These are phyloP conservation scores for Leptobrachium ailaonicum DNA, from an alignment of 2,113 vertebrate genomes.

Conservation along the genomic window DNA sequence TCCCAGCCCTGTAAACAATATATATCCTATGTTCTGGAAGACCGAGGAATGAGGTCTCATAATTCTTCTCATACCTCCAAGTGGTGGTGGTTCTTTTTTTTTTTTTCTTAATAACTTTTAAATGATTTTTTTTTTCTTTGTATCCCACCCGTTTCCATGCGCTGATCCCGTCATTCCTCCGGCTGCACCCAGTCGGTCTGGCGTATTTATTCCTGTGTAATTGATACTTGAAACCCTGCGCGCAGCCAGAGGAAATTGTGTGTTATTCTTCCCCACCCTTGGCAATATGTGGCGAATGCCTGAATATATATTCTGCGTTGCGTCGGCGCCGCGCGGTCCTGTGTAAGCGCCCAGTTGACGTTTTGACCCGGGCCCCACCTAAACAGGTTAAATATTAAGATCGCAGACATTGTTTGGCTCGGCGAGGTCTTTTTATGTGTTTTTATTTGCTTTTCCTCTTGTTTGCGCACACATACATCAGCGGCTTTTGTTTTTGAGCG, in stretches of 20 bases:
- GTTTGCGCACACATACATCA: conserved; percentile 3
- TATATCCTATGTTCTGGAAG: too few relatives aligned
- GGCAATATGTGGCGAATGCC: conserved; percentile 34
- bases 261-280: conserved; percentile 40
- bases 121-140: too few relatives aligned
- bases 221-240: conserved; percentile 24
- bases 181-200: conserved; percentile 21
- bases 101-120: too few relatives aligned
- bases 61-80: too few relatives aligned
- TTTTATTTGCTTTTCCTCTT: not conserved
- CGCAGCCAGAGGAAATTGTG: conserved; percentile 31
- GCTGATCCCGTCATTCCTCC: not conserved
- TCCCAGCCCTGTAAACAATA: too few relatives aligned
- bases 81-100: too few relatives aligned
- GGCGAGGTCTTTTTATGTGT: not conserved
- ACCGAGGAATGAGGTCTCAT: too few relatives aligned
- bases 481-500: not conserved
- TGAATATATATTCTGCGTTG: conserved; percentile 14
- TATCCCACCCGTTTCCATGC: too few relatives aligned
- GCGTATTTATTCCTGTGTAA: conserved; percentile 21
- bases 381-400: not conserved
- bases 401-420: not conserved
- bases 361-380: not conserved
- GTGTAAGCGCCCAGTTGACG: not conserved
- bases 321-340: too few relatives aligned